Evolutionary conservation across 2,797 vertebrate genomes (phyloP), one percentile per base, ranked within the genome.

Genomic region (Catharus ustulatus): DNA sequence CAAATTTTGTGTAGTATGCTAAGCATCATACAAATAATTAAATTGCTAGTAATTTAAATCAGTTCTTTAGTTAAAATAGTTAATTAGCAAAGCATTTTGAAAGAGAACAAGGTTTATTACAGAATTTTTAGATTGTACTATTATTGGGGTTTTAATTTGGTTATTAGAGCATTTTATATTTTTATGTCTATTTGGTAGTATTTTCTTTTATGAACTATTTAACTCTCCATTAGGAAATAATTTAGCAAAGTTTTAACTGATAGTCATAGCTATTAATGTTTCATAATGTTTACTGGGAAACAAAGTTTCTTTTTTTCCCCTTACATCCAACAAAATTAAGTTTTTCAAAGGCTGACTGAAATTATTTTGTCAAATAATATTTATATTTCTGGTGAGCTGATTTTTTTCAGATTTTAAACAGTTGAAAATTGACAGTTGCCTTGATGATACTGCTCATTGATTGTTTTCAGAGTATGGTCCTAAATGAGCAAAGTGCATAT

Each of bases 31-130:
- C 23, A 71, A 71, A 68, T 51, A 72, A 74, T 82, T 75, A 67
- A 80, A 75, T 57, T 62, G 23, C 24, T 93, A 58, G 79, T 61
- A 55, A 82, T 94, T 90, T 55, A 55, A 90, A 69, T 94, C 30
- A 69, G 29, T 57, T 72, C 29, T 62, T 49, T 24, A 71, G 62
- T 89, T 83, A 74, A 82, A 92, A 38, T 30, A 68, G 55, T 71
- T 81, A 69, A 86, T 57, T 32, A 64, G 49, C 38, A 92, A 92
- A 89, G 49, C 32, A 46, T 73, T 91, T 86, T 58, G 38, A 36
- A 66, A 21, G 43, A 72, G 36, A 57, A 46, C 4, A 21, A 57
- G 43, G 45, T 42, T 80, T 49, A 34, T 59, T 45, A 22, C 3
- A 46, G 15, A 34, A 18, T 62, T 74, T 77, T 64, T 51, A 26